Conservation (phyloP, 2,797 vertebrate genomes). For the Cyprinodon diabolis region DNA sequence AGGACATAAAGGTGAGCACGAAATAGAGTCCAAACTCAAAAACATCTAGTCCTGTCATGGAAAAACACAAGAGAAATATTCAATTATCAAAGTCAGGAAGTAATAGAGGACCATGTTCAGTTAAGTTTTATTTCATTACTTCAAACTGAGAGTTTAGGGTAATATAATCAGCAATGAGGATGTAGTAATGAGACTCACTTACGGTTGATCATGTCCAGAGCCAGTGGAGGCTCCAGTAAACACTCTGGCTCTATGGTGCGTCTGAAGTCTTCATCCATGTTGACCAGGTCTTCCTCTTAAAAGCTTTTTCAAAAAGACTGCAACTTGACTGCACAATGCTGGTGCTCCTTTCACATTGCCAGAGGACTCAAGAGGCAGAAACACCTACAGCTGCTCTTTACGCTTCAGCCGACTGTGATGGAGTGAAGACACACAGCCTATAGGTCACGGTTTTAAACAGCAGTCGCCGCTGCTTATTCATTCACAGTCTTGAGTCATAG, state of each 20-base stretch:
- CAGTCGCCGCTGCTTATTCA: slow-evolving; percentile 52
- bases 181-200: slow-evolving; percentile 62
- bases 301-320: neutral
- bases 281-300: slow-evolving; percentile 9
- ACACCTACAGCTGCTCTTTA: slow-evolving; percentile 24
- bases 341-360: neutral
- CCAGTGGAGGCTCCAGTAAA: slow-evolving; percentile 77
- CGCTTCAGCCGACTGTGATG: slow-evolving; percentile 17
- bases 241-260: slow-evolving; percentile 76
- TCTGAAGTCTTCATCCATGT: slow-evolving; percentile 65
- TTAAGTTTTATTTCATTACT: slow-evolving; percentile 1
- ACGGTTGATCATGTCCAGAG: slow-evolving; percentile 81
- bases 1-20: slow-evolving; percentile 85
- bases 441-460: neutral
- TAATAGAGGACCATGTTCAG: neutral
- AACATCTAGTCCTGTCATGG: slow-evolving; percentile 79
- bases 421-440: slow-evolving; percentile 15
- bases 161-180: slow-evolving; percentile 30
- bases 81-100: neutral
- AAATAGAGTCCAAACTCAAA: slow-evolving; percentile 81
- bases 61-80: neutral
- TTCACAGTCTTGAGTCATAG: slow-evolving; percentile 54
- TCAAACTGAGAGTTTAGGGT: slow-evolving; percentile 28
- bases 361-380: neutral
- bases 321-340: neutral